Evolutionary conservation across 2,113 vertebrate species (phyloP).

Genomic region (Pelobates fuscus): DNA sequence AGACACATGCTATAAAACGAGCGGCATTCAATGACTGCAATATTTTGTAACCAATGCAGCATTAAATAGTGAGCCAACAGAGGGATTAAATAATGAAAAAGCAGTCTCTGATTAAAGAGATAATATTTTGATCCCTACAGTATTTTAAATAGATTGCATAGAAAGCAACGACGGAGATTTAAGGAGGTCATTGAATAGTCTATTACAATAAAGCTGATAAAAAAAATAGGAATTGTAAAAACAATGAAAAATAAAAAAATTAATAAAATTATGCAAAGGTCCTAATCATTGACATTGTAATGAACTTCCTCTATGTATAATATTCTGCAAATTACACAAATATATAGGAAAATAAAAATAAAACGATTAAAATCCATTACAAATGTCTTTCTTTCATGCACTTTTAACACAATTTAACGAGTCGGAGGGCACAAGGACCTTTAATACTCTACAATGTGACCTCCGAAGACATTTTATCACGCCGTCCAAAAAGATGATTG

Average conservation of each 20-base stretch:
- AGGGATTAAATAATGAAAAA: background rate
- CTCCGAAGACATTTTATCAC: background rate
- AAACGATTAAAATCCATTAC: too few species aligned
- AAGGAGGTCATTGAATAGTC: background rate
- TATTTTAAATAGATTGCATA: background rate
- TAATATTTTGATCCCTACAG: background rate
- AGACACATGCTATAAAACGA: too few species aligned
- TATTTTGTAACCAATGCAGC: background rate
- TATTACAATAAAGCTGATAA: background rate
- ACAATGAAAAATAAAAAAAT: too few species aligned
- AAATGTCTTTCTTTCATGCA: too few species aligned
- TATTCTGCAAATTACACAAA: too few species aligned
- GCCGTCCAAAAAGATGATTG: background rate
- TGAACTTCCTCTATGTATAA: too few species aligned
- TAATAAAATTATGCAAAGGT: too few species aligned
- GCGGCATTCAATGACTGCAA: background rate
- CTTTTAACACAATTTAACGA: too few species aligned
- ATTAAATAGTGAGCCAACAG: background rate
- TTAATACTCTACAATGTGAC: background rate
- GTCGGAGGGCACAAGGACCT: background rate
- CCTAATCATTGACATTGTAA: too few species aligned
- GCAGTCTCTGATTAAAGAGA: background rate
- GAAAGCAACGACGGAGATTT: background rate
- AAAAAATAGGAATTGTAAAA: background rate
- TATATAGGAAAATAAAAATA: too few species aligned